These are phyloP conservation scores for Eupithecia centaureata DNA, from an alignment of 2,888 invertebrate genomes.

Conservation along the genomic window DNA sequence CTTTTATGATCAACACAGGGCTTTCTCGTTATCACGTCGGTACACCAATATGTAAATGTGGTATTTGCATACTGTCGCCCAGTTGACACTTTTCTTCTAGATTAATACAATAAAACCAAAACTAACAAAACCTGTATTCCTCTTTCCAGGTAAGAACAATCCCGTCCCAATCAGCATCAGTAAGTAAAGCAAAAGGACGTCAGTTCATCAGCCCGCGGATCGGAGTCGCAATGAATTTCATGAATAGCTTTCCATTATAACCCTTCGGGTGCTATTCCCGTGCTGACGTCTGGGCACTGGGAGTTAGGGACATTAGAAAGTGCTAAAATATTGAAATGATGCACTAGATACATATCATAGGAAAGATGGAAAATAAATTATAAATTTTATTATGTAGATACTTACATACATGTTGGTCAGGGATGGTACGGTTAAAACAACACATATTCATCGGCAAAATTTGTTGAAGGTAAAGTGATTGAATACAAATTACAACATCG, in stretches of 20 bases:
- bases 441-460: too few relatives aligned
- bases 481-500: not conserved
- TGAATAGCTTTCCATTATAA: conserved; percentile 37
- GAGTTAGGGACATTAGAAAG: conserved; percentile 19
- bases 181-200: conserved; percentile 20
- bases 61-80: too few relatives aligned
- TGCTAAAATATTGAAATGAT: not conserved
- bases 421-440: not conserved
- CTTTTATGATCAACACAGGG: not conserved
- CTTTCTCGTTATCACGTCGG: not conserved
- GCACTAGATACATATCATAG: too few relatives aligned
- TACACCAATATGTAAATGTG: too few relatives aligned
- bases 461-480: too few relatives aligned
- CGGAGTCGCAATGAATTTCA: conserved; percentile 32
- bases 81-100: not conserved
- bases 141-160: conserved; percentile 29
- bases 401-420: too few relatives aligned
- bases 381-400: too few relatives aligned
- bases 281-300: conserved; percentile 15
- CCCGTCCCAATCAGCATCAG: conserved; percentile 16
- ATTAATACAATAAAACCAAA: not conserved
- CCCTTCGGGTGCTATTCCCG: conserved; percentile 28
- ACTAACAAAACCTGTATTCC: not conserved
- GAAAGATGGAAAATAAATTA: too few relatives aligned
- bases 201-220: conserved; percentile 25